Percentiles rank a stretch among this genome's conserved stretches.
phyloP scores from a whole-genome alignment of 2,797 vertebrate genomes.

The Acanthurus lineatus region DNA sequence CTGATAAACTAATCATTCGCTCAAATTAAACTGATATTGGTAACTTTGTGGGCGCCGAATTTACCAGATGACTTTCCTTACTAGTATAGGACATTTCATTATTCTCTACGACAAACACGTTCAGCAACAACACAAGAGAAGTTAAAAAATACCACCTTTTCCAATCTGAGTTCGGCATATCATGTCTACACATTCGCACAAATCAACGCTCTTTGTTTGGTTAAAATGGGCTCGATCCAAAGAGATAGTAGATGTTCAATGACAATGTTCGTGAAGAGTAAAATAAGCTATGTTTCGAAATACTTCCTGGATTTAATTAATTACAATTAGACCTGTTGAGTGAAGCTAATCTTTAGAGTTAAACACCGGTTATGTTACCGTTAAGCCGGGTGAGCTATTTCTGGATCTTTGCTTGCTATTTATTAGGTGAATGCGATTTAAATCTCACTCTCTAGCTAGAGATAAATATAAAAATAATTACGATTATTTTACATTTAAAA shows the following conservation, averaged over 20 bases:
- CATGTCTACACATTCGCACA: too few species aligned
- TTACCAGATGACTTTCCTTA: neutral
- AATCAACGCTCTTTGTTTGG: neutral
- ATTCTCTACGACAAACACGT: rapidly evolving
- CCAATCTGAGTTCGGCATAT: neutral
- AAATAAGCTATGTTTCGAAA: neutral
- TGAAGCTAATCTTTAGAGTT: neutral
- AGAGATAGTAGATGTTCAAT: rapidly evolving
- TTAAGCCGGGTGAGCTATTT: conserved; percentile 10
- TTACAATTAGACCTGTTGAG: rapidly evolving
- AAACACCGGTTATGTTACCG: conserved; percentile 5
- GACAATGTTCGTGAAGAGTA: neutral
- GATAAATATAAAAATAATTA: too few species aligned
- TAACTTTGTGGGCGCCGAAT: neutral
- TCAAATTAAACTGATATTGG: neutral
- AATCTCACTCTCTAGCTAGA: rapidly evolving
- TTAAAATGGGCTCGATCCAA: neutral
- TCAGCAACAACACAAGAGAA: rapidly evolving
- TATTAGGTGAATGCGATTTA: neutral
- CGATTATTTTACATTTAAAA: too few species aligned
- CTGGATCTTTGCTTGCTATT: too few species aligned
- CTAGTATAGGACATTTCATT: rapidly evolving
- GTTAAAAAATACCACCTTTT: neutral
- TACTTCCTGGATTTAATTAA: neutral
- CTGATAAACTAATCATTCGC: rapidly evolving